These are phyloP conservation scores for Rhinogobio ventralis DNA, from an alignment of 2,797 vertebrate genomes.

Conservation along the genomic window DNA sequence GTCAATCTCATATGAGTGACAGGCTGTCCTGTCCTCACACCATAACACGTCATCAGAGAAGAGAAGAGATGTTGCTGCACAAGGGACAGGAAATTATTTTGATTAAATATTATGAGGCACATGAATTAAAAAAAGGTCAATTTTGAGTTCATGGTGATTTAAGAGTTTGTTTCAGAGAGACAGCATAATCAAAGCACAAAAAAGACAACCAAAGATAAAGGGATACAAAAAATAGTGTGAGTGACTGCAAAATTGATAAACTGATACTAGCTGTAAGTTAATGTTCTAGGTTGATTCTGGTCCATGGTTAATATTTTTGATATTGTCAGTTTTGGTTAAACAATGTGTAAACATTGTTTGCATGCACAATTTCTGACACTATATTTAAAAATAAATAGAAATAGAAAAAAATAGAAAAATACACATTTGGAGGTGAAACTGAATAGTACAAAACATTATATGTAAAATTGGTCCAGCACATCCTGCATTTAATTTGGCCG, in stretches of 20 bases:
- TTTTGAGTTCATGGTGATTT: not conserved
- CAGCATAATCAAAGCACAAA: not conserved
- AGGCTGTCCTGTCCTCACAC: not conserved
- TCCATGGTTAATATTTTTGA: not conserved
- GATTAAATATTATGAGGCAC: not conserved
- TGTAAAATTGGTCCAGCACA: constrained; percentile 25
- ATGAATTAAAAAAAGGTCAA: not conserved
- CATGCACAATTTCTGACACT: not conserved
- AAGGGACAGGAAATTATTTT: not conserved
- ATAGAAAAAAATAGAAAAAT: constrained; percentile 10
- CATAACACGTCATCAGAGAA: too few species aligned
- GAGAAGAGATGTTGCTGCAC: not conserved
- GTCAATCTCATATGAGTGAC: not conserved
- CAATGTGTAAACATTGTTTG: not conserved
- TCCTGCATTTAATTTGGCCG: constrained; percentile 17
- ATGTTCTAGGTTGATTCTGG: not conserved
- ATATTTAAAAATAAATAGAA: constrained; percentile 1
- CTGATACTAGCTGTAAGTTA: not conserved
- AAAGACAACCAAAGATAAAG: not conserved
- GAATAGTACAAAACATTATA: not conserved
- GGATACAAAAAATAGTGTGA: not conserved
- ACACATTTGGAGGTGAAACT: not conserved
- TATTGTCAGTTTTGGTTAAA: not conserved
- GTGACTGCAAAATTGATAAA: not conserved
- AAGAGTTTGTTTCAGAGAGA: not conserved